These are phyloP conservation scores for Pipistrellus pipistrellus DNA, from an alignment of 2,797 vertebrate genomes.

Conservation along the genomic window DNA sequence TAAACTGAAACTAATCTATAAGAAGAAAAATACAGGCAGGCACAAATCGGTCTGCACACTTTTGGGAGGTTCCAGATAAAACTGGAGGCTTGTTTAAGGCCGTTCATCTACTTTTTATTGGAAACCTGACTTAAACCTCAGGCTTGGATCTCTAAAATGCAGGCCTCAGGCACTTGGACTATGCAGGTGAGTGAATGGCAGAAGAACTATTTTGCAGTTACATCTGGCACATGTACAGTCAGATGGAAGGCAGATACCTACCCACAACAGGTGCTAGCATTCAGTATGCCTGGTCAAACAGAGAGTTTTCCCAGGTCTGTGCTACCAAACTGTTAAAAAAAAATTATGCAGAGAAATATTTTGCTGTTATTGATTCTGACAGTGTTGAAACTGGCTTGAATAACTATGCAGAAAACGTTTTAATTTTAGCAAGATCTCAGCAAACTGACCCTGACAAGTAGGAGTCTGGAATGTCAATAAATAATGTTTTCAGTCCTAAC, in stretches of 20 bases:
- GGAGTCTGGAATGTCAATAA: slow-evolving; percentile 93
- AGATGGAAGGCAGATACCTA: slow-evolving; percentile 95
- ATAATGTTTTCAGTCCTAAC: too few species aligned
- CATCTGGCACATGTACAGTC: slow-evolving; percentile 92
- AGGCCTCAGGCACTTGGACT: slow-evolving; percentile 87
- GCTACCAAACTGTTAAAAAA: slow-evolving; percentile 93
- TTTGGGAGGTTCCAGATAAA: background rate
- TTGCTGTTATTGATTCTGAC: slow-evolving; percentile 95
- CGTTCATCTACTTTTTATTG: background rate
- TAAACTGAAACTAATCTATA: background rate
- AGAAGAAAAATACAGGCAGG: background rate
- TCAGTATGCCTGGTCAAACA: slow-evolving; percentile 97
- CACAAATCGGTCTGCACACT: background rate
- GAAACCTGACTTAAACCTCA: background rate
- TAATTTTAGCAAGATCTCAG: slow-evolving; percentile 94
- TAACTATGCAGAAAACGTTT: slow-evolving; percentile 95
- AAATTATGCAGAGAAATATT: slow-evolving; percentile 94
- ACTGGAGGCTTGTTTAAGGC: background rate
- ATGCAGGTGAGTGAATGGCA: slow-evolving; percentile 95
- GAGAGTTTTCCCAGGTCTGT: slow-evolving; percentile 93
- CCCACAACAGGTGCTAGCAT: slow-evolving; percentile 93
- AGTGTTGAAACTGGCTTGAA: slow-evolving; percentile 93
- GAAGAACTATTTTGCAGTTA: slow-evolving; percentile 96
- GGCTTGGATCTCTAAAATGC: slow-evolving; percentile 88
- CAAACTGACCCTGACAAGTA: slow-evolving; percentile 95